A percentile compares a stretch with the other conserved stretches of the same genome.
Evolutionary conservation across 2,888 invertebrate genomes (phyloP).

Genomic region (Sarcophaga subvicina): DNA sequence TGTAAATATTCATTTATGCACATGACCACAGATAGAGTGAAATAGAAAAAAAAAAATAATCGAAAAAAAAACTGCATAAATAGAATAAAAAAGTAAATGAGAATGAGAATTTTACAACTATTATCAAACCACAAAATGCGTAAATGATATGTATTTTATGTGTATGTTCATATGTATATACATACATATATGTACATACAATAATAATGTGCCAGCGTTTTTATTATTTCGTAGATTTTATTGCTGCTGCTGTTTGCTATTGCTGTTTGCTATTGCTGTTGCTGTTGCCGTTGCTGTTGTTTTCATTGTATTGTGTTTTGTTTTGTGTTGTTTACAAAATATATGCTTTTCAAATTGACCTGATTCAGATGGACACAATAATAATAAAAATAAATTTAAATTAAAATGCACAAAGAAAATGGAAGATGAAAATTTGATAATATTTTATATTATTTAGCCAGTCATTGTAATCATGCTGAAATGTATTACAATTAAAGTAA

Average conservation of each 20-base stretch:
- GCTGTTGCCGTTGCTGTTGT: no score
- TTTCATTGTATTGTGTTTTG: conserved; percentile 1
- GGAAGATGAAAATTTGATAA: background rate
- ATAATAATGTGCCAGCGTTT: background rate
- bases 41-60: background rate
- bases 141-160: conserved; percentile 64
- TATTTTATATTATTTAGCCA: background rate
- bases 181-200: background rate
- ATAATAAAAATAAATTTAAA: conserved; percentile 40
- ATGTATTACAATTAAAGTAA: no score
- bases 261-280: background rate
- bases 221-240: conserved; percentile 15
- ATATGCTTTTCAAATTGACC: conserved; percentile 55
- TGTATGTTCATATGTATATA: conserved; percentile 1
- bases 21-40: conserved; percentile 61
- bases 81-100: background rate
- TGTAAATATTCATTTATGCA: conserved; percentile 69
- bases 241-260: conserved; percentile 24
- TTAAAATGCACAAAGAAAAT: conserved; percentile 14
- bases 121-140: conserved; percentile 68
- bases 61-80: background rate
- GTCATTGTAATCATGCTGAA: background rate
- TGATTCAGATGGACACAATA: conserved; percentile 48
- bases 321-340: conserved; percentile 40
- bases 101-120: conserved; percentile 47